A percentile compares a stretch with the other conserved stretches of the same genome.
Conservation (phyloP, 2,888 invertebrate genomes). For the Cerceris ruficornis region DNA sequence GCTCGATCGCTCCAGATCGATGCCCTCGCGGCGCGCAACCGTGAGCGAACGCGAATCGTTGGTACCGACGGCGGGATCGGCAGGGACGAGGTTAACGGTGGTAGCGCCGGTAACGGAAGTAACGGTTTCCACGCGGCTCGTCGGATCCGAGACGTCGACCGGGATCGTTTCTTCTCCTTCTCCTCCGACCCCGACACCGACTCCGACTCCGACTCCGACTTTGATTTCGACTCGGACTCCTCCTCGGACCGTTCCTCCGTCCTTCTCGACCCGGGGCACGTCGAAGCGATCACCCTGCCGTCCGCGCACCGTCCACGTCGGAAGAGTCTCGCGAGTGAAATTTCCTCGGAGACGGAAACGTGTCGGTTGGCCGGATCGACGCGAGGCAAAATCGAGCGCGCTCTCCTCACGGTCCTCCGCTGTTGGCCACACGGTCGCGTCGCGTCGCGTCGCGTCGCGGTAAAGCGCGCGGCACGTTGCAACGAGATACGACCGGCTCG, state of each 20-base stretch:
- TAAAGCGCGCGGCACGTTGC: constrained; percentile 29
- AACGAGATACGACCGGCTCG: constrained; percentile 36
- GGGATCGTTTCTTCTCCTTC: not conserved
- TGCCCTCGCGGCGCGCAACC: constrained; percentile 45
- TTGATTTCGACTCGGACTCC: too few relatives aligned
- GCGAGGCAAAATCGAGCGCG: not conserved
- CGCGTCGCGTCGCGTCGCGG: constrained; percentile 58
- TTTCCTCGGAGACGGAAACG: too few relatives aligned
- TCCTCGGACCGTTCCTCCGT: too few relatives aligned
- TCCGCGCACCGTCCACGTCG: too few relatives aligned
- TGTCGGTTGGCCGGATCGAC: not conserved
- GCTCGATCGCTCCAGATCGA: too few relatives aligned
- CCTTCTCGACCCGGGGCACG: too few relatives aligned
- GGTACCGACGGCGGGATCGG: constrained; percentile 32
- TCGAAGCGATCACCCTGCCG: too few relatives aligned
- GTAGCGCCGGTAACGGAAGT: constrained; percentile 40
- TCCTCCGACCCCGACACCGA: too few relatives aligned
- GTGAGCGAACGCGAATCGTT: constrained; percentile 42
- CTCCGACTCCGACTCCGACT: too few relatives aligned
- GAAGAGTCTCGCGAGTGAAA: too few relatives aligned
- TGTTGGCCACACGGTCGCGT: constrained; percentile 71
- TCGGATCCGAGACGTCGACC: too few relatives aligned
- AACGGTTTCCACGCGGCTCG: too few relatives aligned
- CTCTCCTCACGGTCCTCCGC: constrained; percentile 44
- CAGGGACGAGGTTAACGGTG: constrained; percentile 38